Evolutionary conservation across 2,888 invertebrate species (phyloP), one percentile per base, ranked within the genome.

Genomic region (Trichopria drosophilae): DNA sequence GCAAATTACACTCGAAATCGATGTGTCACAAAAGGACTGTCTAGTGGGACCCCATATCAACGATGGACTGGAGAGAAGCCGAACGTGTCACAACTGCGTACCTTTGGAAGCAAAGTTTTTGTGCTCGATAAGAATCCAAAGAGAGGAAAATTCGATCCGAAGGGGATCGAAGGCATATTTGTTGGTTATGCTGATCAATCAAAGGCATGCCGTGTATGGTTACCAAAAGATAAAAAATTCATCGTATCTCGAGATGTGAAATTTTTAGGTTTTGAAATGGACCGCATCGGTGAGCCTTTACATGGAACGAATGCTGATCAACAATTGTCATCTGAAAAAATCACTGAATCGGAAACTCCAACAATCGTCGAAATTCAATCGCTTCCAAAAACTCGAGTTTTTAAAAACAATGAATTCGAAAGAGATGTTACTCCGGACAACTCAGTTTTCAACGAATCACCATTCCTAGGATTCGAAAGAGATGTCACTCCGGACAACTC

Each of bases 151-250:
- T 46, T 54, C 34, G 47, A 54, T 32, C 32, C 51, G 7, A 32
- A 41, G 5, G 31, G 44, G 1, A 44, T 40, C n/a, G 29, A 36
- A 32, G 40, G 53, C 12, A 26, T 35, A 22, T 40, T 53, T 20
- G 7, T 50, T 6, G 53, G 53, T 3, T 53, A 53, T 31, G 31
- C 24, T 10, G 36, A 49, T 1, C 7, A 40, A 9, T 40, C 52
- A 7, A 52, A 49, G 24, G 55, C 29, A 7, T 55, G 52, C 10
- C 46, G 61, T 7, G 37, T 51, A 12, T 60, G 55, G 20, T 53
- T 58, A n/a, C 51, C 22, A 15, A 24, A 60, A 5, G 51, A 61
- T 34, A 47, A 22, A 6, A 53, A 49, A 23, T 26, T 39, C 3
- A 20, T 39, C 3, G 15, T 43, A 15, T 39, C 55, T 9, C 36